Conservation (phyloP, 1,140 invertebrate genomes). For the Apis florea region DNA sequence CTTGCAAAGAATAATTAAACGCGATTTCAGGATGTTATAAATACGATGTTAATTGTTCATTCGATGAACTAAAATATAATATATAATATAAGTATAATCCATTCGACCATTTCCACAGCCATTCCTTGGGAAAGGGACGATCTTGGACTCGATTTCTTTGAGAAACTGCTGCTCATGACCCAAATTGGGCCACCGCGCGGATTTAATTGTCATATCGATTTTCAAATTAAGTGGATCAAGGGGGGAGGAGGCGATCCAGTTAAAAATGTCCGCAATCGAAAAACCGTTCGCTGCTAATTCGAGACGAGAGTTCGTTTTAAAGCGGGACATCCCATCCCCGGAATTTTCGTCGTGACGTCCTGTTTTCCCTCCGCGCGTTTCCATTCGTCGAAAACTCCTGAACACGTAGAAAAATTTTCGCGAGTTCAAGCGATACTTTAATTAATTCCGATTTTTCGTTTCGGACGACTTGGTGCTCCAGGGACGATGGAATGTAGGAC, state of each 20-base stretch:
- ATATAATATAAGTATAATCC: too few relatives aligned
- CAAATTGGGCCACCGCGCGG: neutral
- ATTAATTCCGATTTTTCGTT: conserved; percentile 7
- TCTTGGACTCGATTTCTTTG: neutral
- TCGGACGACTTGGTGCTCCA: neutral
- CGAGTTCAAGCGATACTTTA: neutral
- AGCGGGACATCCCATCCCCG: neutral
- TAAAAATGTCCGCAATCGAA: neutral
- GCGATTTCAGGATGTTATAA: too few relatives aligned
- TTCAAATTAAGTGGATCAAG: neutral
- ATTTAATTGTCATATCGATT: conserved; percentile 18
- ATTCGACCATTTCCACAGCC: too few relatives aligned
- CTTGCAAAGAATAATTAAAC: too few relatives aligned
- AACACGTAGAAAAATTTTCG: neutral
- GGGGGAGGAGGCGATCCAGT: neutral
- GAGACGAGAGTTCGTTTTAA: neutral
- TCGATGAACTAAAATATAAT: too few relatives aligned
- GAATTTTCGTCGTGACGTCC: neutral
- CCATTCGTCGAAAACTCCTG: neutral
- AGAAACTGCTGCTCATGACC: neutral
- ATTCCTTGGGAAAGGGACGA: too few relatives aligned
- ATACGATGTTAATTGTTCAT: too few relatives aligned
- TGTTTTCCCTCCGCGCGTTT: neutral
- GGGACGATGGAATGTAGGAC: neutral
- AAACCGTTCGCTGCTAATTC: neutral